These are phyloP conservation scores for Lottia scabra DNA, from an alignment of 2,888 invertebrate genomes.

Conservation along the genomic window DNA sequence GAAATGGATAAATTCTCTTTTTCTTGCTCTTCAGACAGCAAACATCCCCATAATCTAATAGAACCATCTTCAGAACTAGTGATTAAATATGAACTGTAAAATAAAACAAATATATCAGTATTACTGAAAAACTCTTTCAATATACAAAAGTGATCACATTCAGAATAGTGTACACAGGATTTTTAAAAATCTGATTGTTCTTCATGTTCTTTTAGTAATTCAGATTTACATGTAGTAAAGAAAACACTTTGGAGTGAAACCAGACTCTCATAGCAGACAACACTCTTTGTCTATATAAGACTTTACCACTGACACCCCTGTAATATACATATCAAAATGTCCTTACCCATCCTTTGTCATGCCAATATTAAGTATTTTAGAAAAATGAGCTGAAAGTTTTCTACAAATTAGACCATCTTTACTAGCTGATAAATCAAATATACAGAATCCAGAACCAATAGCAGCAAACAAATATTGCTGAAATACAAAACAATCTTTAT, in stretches of 20 bases:
- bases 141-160: too few relatives aligned
- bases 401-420: constrained; percentile 39
- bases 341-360: constrained; percentile 49
- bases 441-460: constrained; percentile 58
- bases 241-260: too few relatives aligned
- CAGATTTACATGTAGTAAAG: too few relatives aligned
- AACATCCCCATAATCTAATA: constrained; percentile 58
- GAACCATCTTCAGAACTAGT: constrained; percentile 64
- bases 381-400: constrained; percentile 57
- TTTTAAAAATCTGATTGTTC: too few relatives aligned
- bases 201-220: too few relatives aligned
- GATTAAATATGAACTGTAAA: constrained; percentile 39
- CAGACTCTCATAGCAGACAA: too few relatives aligned
- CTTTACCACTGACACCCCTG: too few relatives aligned
- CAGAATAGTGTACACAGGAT: too few relatives aligned
- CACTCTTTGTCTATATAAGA: too few relatives aligned
- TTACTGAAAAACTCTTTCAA: too few relatives aligned
- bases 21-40: constrained; percentile 19
- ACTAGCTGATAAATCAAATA: constrained; percentile 51
- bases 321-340: too few relatives aligned
- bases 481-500: constrained; percentile 15
- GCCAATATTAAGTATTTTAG: constrained; percentile 54
- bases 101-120: neutral
- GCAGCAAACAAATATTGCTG: constrained; percentile 61
- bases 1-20: constrained; percentile 24